A percentile compares a stretch with the other conserved stretches of the same genome.
Evolutionary conservation across 1,140 invertebrate genomes (phyloP).

Genomic region (Metaphire vulgaris): DNA sequence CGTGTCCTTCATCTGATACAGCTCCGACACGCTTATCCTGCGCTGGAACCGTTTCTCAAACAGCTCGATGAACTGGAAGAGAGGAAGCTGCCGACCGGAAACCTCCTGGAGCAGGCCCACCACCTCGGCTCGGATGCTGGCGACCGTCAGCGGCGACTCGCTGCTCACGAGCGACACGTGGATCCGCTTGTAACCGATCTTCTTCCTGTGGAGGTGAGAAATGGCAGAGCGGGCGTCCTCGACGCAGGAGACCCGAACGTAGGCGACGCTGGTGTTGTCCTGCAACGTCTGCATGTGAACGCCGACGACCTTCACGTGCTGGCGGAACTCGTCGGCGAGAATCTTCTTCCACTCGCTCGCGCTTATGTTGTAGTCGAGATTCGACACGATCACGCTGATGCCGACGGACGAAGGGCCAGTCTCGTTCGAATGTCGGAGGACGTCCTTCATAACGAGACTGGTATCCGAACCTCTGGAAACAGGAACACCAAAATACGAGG

Average conservation of each 20-base stretch:
- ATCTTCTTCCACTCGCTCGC: slow-evolving; percentile 64
- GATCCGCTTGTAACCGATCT: slow-evolving; percentile 74
- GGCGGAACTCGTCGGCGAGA: slow-evolving; percentile 62
- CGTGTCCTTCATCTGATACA: slow-evolving; percentile 72
- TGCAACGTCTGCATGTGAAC: slow-evolving; percentile 62
- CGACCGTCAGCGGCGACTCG: slow-evolving; percentile 53
- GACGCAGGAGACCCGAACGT: slow-evolving; percentile 60
- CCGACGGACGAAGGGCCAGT: too few species aligned
- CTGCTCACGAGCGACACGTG: slow-evolving; percentile 66
- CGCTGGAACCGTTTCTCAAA: slow-evolving; percentile 72
- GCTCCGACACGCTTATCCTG: slow-evolving; percentile 69
- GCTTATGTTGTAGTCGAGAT: slow-evolving; percentile 69
- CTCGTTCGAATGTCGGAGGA: too few species aligned
- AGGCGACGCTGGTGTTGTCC: slow-evolving; percentile 64
- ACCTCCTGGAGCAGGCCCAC: slow-evolving; percentile 61
- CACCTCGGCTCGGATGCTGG: slow-evolving; percentile 54
- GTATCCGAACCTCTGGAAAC: too few species aligned
- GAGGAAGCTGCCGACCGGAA: slow-evolving; percentile 66
- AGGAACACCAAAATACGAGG: too few species aligned
- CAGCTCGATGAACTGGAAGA: slow-evolving; percentile 78
- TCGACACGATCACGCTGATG: slow-evolving; percentile 67
- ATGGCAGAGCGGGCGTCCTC: slow-evolving; percentile 74
- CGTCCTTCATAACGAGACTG: too few species aligned
- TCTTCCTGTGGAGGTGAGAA: slow-evolving; percentile 71
- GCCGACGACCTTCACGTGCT: slow-evolving; percentile 60